These are phyloP conservation scores for Pyrrhura leucotis DNA, from an alignment of 2,797 vertebrate genomes.

Conservation along the genomic window DNA sequence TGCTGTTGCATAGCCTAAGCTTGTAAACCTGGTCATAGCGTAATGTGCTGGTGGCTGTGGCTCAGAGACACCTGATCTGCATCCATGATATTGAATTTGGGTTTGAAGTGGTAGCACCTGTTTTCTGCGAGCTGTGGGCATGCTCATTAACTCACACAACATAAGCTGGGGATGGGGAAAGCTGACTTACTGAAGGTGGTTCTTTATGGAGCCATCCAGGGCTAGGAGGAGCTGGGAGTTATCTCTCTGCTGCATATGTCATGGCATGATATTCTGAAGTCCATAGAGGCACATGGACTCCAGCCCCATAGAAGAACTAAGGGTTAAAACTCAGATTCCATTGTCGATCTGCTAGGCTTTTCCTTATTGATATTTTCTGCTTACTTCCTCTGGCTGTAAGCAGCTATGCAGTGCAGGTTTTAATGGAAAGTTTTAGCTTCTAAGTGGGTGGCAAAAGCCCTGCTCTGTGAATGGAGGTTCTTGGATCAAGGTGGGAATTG, in stretches of 20 bases:
- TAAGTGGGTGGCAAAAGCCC: not conserved
- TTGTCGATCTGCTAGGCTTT: not conserved
- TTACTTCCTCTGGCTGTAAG: not conserved
- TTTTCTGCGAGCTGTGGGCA: not conserved
- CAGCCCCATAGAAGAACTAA: not conserved
- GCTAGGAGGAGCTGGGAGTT: not conserved
- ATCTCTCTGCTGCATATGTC: accelerated
- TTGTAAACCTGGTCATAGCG: not conserved
- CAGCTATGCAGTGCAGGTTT: not conserved
- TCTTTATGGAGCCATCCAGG: not conserved
- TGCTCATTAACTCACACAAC: accelerated
- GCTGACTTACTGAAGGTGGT: not conserved
- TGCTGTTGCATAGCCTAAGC: accelerated
- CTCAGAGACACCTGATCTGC: not conserved
- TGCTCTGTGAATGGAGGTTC: not conserved
- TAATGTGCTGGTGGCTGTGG: not conserved
- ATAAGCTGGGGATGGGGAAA: not conserved
- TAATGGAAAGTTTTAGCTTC: not conserved
- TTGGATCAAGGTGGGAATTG: not conserved
- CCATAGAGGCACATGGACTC: not conserved
- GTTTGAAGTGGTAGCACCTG: not conserved
- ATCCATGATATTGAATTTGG: not conserved
- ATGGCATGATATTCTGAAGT: accelerated
- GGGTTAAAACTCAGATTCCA: not conserved
- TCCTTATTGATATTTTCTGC: not conserved